phyloP scores from a whole-genome alignment of 2,888 invertebrate genomes.

The Glaucopsyche alexis region DNA sequence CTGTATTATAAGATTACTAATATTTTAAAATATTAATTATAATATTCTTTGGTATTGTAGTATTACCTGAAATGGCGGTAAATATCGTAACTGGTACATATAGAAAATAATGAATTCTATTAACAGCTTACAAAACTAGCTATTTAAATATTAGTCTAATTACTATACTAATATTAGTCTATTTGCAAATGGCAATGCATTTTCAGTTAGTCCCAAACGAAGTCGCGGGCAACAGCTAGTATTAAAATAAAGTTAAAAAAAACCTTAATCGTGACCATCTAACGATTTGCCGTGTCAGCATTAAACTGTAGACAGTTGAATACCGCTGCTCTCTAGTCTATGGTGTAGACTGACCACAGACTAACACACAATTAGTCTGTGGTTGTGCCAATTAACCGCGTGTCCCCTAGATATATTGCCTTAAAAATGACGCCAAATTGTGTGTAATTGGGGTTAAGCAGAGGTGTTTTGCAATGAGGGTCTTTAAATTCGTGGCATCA shows the following conservation, averaged over 20 bases:
- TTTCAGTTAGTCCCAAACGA: not conserved
- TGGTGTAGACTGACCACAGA: not conserved
- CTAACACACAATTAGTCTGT: constrained; percentile 2
- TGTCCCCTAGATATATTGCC: not conserved
- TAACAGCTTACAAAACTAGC: no score
- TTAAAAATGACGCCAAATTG: not conserved
- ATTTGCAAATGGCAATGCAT: no score
- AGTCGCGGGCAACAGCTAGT: not conserved
- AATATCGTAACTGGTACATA: no score
- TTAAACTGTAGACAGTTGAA: not conserved
- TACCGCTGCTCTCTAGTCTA: not conserved
- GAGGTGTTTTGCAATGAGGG: not conserved
- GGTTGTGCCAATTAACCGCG: not conserved
- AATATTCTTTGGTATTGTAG: no score
- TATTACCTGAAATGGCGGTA: no score
- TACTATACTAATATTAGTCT: no score
- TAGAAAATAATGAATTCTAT: no score
- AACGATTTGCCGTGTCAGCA: constrained; percentile 8
- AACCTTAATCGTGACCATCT: not conserved
- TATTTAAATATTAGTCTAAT: no score
- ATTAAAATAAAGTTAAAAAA: not conserved
- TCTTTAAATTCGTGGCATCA: no score
- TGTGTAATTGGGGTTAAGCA: not conserved
- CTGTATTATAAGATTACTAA: no score
- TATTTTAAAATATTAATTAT: no score